Conservation (phyloP, 2,113 vertebrate genomes). For the Callopanchax toddi region DNA sequence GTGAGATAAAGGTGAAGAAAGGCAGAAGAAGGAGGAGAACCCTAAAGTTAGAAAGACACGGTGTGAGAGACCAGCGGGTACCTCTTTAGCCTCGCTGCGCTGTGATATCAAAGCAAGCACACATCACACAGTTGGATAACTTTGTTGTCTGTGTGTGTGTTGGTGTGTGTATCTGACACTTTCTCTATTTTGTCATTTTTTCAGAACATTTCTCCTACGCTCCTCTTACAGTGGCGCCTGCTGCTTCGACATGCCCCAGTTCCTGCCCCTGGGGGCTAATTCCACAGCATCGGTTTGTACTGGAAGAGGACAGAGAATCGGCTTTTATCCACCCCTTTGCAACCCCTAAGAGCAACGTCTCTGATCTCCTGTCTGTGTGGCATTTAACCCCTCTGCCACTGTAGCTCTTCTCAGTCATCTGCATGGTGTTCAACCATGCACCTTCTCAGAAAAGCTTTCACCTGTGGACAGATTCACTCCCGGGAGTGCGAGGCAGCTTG, state of each 20-base stretch:
- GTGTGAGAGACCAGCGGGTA: slow-evolving; percentile 32
- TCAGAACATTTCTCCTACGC: slow-evolving; percentile 58
- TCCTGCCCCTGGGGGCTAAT: slow-evolving; percentile 80
- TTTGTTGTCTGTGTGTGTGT: slow-evolving; percentile 27
- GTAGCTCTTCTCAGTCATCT: slow-evolving; percentile 38
- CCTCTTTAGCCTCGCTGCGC: slow-evolving; percentile 32
- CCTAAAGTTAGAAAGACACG: slow-evolving; percentile 24
- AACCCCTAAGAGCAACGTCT: slow-evolving; percentile 64
- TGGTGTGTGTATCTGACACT: slow-evolving; percentile 32
- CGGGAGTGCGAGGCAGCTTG: too few species aligned
- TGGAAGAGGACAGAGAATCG: slow-evolving; percentile 67
- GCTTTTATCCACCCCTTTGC: slow-evolving; percentile 73
- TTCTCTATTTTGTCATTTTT: slow-evolving; percentile 65
- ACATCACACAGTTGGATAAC: slow-evolving; percentile 58
- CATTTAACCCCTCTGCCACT: slow-evolving; percentile 73
- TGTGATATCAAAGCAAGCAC: slow-evolving; percentile 55
- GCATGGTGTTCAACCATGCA: slow-evolving; percentile 7
- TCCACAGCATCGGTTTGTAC: slow-evolving; percentile 74
- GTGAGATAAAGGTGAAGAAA: slow-evolving; percentile 22
- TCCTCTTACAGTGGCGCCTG: slow-evolving; percentile 60
- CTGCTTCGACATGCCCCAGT: slow-evolving; percentile 77
- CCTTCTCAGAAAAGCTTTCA: too few species aligned
- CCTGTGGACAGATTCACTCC: too few species aligned
- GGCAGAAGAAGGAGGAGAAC: slow-evolving; percentile 18
- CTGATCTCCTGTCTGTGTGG: slow-evolving; percentile 76